These are phyloP conservation scores for Colletes collaris DNA, from an alignment of 2,888 invertebrate species.

Conservation along the genomic window DNA sequence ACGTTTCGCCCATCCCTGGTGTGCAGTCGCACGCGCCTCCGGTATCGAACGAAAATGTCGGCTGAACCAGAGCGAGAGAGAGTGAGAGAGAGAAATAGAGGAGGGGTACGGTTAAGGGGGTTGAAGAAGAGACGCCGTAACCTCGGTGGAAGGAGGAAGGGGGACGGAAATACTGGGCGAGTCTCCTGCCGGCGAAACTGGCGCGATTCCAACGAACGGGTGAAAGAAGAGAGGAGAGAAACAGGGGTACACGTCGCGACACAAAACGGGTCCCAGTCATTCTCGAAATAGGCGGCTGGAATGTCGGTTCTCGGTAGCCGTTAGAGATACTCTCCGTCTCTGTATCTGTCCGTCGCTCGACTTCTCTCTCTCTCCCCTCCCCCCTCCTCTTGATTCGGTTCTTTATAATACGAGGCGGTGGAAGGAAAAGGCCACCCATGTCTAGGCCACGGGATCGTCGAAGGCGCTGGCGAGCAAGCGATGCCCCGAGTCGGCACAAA, in stretches of 20 bases:
- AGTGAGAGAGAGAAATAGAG: neutral
- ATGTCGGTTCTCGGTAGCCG: slow-evolving; percentile 52
- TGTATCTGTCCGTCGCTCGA: neutral
- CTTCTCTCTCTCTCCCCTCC: slow-evolving; percentile 7
- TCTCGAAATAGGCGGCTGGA: slow-evolving; percentile 70
- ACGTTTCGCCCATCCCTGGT: too few relatives aligned
- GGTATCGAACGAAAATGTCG: slow-evolving; percentile 63
- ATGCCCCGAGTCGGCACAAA: slow-evolving; percentile 47
- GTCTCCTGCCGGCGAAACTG: slow-evolving; percentile 59
- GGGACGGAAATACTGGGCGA: slow-evolving; percentile 30
- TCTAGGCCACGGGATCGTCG: slow-evolving; percentile 53
- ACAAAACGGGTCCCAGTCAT: slow-evolving; percentile 67
- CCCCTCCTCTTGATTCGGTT: slow-evolving; percentile 21
- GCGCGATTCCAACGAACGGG: slow-evolving; percentile 64
- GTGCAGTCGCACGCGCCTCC: slow-evolving; percentile 34
- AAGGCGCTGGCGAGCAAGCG: slow-evolving; percentile 26
- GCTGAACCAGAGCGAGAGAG: slow-evolving; percentile 36
- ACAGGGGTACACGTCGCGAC: slow-evolving; percentile 59
- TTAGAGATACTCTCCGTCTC: slow-evolving; percentile 16
- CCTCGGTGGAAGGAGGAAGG: neutral
- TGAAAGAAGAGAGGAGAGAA: slow-evolving; percentile 15
- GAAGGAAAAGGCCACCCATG: slow-evolving; percentile 63
- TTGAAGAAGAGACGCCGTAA: neutral
- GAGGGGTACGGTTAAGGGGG: neutral
- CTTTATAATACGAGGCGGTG: slow-evolving; percentile 44